Evolutionary conservation across 2,888 invertebrate species (phyloP).

Genomic region (Hecatera dysodea): DNA sequence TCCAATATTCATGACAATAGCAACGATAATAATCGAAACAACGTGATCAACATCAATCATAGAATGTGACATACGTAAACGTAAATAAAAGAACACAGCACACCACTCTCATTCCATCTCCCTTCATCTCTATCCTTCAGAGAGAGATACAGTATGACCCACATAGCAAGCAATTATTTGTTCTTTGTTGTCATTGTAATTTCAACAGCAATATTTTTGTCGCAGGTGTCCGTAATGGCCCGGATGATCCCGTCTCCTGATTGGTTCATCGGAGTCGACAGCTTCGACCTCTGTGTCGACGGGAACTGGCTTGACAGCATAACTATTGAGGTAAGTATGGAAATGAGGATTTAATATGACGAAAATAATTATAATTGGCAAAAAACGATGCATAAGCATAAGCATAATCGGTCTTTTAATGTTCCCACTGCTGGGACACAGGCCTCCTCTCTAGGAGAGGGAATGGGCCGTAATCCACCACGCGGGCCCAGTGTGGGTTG

Average conservation of each 20-base stretch:
- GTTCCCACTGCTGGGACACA: too few relatives aligned
- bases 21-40: background rate
- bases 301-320: conserved; percentile 98
- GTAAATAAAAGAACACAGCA: conserved; percentile 2
- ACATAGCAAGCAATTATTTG: conserved; percentile 28
- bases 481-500: too few relatives aligned
- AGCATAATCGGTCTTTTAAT: too few relatives aligned
- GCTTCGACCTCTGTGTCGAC: conserved; percentile 97
- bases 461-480: too few relatives aligned
- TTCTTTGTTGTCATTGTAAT: conserved; percentile 50
- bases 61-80: conserved; percentile 9
- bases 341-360: background rate
- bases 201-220: conserved; percentile 66
- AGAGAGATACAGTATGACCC: conserved; percentile 25
- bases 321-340: conserved; percentile 94
- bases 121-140: background rate
- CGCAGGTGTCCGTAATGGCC: conserved; percentile 96
- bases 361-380: background rate
- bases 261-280: conserved; percentile 98
- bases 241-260: conserved; percentile 98
- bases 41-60: conserved; percentile 34
- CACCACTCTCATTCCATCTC: conserved; percentile 12
- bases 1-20: background rate
- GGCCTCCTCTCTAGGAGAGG: too few relatives aligned
- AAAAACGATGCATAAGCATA: too few relatives aligned